A percentile compares a stretch with the other conserved stretches of the same genome.
Conservation (phyloP, 2,113 vertebrate species). For the Rhombomys opimus region DNA sequence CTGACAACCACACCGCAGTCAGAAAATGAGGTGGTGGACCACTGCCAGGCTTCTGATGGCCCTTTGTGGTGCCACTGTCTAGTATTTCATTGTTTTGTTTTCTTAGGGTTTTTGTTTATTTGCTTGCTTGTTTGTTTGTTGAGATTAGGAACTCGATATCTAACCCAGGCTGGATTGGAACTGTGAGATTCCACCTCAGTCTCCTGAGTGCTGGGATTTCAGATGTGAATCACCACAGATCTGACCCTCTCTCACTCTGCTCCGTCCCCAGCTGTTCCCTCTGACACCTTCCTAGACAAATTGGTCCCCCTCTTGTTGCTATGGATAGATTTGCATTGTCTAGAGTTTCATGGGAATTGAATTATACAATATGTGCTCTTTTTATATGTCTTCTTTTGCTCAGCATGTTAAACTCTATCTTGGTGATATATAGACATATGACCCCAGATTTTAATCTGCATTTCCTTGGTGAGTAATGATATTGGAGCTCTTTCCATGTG, state of each 20-base stretch:
- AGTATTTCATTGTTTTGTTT: not conserved
- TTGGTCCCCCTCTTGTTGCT: not conserved
- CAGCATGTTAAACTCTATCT: not conserved
- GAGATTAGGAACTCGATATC: not conserved
- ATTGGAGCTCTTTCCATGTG: not conserved
- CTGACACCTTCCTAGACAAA: not conserved
- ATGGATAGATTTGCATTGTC: not conserved
- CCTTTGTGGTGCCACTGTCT: not conserved
- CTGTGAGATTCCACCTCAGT: not conserved
- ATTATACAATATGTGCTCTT: not conserved
- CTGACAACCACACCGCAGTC: not conserved
- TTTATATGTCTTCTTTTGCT: conserved; percentile 1
- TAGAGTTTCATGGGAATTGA: not conserved
- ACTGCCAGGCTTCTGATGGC: not conserved
- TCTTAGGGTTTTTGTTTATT: not conserved
- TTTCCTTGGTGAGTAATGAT: not conserved
- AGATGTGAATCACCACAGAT: not conserved
- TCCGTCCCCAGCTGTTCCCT: no score
- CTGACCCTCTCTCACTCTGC: not conserved
- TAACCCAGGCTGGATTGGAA: not conserved
- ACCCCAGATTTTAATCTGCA: not conserved
- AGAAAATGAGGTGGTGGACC: not conserved
- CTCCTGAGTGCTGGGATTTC: not conserved
- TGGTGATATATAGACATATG: not conserved
- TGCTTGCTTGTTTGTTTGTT: not conserved